Evolutionary conservation across 2,888 invertebrate species (phyloP), one percentile per base, ranked within the genome.

Genomic region (Drosophila hawaiiensis): DNA sequence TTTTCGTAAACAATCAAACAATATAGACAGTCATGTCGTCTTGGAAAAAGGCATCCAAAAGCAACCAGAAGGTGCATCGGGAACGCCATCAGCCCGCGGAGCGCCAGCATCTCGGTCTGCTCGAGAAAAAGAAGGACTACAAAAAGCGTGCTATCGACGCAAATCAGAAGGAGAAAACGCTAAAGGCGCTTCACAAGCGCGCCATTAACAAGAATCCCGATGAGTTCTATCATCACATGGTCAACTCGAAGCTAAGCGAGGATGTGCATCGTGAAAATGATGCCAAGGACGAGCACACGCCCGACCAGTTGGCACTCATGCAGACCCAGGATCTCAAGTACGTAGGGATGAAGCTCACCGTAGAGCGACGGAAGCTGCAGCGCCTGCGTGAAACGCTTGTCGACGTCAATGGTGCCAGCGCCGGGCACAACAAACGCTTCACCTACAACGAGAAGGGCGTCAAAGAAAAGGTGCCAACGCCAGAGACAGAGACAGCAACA

Each of bases 181-280:
- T 99, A 2, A 97, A 97, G 91, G 92, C 97, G 35, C 93, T 99
- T 61, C 95, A 96, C 68, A 96, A 96, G 92, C 95, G 97, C 70
- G 99, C 98, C 0, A 94, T 98, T 29, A 97, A 98, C 91, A 97
- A 96, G 92, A 99, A 99, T 94, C 98, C 99, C 1, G 99, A 99
- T 96, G 99, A 99, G 93, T 99, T 99, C 94, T 97, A 99, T 93
- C 98, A 97, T 94, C 98, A 99, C 92, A 99, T 99, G 99, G 95
- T 98, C 68, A 98, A 97, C 92, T 97, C 98, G 0, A 96, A 96
- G 93, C 93, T 97, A 0, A 93, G 94, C 72, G 93, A 94, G 1
- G 95, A 95, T 85, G 94, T 94, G 67, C 96, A 96, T 86, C 96
- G 96, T 91, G 96, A 97, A 85, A 93, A 94, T 31, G 96, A 96